Conservation (phyloP, 2,888 invertebrate species). For the Chaetoderma sp. region DNA sequence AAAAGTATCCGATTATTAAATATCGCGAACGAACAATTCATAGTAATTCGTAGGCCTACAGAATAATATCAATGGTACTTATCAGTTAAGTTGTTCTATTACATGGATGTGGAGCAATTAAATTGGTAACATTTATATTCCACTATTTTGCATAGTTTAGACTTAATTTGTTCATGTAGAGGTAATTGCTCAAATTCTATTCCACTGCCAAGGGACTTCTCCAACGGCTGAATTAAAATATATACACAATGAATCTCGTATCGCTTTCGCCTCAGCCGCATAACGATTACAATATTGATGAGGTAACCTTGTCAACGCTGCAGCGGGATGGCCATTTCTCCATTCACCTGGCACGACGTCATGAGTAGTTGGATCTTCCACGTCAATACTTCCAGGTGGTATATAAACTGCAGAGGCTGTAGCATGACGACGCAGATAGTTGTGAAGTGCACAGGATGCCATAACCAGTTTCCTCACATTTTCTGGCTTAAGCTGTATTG, state of each 20-base stretch:
- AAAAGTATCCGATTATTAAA: too few relatives aligned
- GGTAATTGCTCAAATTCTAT: too few relatives aligned
- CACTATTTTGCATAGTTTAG: too few relatives aligned
- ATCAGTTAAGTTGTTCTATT: too few relatives aligned
- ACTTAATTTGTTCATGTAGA: too few relatives aligned
- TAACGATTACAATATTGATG: neutral
- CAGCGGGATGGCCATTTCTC: neutral
- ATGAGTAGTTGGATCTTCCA: neutral
- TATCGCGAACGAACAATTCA: too few relatives aligned
- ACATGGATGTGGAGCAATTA: too few relatives aligned
- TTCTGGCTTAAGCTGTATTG: constrained; percentile 5
- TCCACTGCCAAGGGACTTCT: neutral
- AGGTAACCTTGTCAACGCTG: neutral
- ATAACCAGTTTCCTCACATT: constrained; percentile 3
- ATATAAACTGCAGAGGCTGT: neutral
- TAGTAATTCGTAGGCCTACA: too few relatives aligned
- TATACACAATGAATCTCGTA: neutral
- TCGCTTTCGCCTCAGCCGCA: neutral
- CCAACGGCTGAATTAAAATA: constrained; percentile 7
- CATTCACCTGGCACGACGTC: neutral
- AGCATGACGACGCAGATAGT: constrained; percentile 1
- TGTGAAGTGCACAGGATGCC: constrained; percentile 5
- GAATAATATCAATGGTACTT: too few relatives aligned
- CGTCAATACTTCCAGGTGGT: constrained; percentile 3
- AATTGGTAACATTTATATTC: too few relatives aligned